These are phyloP conservation scores for Drosophila kurseongensis DNA, from an alignment of 1,140 invertebrate genomes.

Conservation along the genomic window DNA sequence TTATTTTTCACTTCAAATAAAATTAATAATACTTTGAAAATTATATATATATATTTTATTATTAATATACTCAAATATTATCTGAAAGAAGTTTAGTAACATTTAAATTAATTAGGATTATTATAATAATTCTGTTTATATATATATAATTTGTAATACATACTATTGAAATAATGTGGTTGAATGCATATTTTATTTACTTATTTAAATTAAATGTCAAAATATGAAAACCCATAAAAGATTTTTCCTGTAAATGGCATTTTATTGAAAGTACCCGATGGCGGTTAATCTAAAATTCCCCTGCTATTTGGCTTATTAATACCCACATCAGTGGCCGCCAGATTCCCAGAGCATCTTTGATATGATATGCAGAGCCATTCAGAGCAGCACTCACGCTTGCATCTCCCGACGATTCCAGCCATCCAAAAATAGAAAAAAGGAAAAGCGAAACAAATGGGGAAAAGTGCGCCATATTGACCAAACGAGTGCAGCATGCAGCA, in stretches of 20 bases:
- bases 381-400: slow-evolving; percentile 50
- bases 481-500: slow-evolving; percentile 66
- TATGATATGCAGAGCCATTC: slow-evolving; percentile 26
- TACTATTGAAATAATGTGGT: too few species aligned
- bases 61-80: too few species aligned
- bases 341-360: slow-evolving; percentile 20
- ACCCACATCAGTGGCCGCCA: slow-evolving; percentile 8
- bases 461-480: slow-evolving; percentile 77
- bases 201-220: too few species aligned
- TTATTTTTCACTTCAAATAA: too few species aligned
- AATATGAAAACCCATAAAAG: too few species aligned
- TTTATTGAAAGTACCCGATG: background rate
- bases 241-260: too few species aligned
- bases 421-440: slow-evolving; percentile 1
- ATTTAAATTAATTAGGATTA: too few species aligned
- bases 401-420: slow-evolving; percentile 40
- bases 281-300: background rate
- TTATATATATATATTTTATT: too few species aligned
- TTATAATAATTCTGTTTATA: too few species aligned
- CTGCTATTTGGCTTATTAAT: slow-evolving; percentile 18
- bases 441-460: slow-evolving; percentile 49
- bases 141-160: background rate
- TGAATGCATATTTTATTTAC: too few species aligned
- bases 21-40: too few species aligned
- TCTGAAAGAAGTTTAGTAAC: too few species aligned